A percentile compares a stretch with the other conserved stretches of the same genome.
Evolutionary conservation across 2,888 invertebrate genomes (phyloP).

Genomic region (Stenodema calcarata): DNA sequence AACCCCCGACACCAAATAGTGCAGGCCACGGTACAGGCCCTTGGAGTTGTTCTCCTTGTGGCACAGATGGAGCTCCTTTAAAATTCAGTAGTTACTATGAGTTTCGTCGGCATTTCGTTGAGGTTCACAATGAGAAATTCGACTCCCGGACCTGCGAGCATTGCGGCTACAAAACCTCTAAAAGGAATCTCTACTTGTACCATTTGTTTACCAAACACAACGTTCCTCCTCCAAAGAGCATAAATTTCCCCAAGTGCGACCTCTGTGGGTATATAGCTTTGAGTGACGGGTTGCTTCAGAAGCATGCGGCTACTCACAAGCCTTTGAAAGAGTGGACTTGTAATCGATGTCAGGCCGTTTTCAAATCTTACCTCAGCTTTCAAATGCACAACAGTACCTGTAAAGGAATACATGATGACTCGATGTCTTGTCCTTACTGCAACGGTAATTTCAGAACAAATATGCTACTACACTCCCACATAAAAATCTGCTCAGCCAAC

Average conservation of each 20-base stretch:
- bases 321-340: slow-evolving; percentile 64
- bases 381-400: slow-evolving; percentile 62
- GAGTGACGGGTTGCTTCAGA: slow-evolving; percentile 72
- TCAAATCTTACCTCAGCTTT: slow-evolving; percentile 59
- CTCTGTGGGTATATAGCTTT: slow-evolving; percentile 78
- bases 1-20: not conserved
- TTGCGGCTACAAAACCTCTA: slow-evolving; percentile 79
- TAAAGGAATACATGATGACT: not conserved
- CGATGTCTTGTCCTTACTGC: slow-evolving; percentile 72
- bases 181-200: slow-evolving; percentile 76
- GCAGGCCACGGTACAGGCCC: not conserved
- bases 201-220: slow-evolving; percentile 83
- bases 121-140: slow-evolving; percentile 79
- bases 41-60: slow-evolving; percentile 82
- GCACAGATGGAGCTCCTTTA: slow-evolving; percentile 68
- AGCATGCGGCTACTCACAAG: slow-evolving; percentile 72
- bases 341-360: slow-evolving; percentile 66
- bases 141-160: slow-evolving; percentile 81
- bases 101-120: slow-evolving; percentile 80
- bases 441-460: slow-evolving; percentile 74
- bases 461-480: slow-evolving; percentile 74
- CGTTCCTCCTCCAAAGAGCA: slow-evolving; percentile 72
- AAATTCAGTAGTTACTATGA: slow-evolving; percentile 73
- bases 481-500: slow-evolving; percentile 59
- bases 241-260: slow-evolving; percentile 80